Base-by-base conservation (phyloP, 2,888 invertebrate species). In the Parthenolecanium corni region DNA sequence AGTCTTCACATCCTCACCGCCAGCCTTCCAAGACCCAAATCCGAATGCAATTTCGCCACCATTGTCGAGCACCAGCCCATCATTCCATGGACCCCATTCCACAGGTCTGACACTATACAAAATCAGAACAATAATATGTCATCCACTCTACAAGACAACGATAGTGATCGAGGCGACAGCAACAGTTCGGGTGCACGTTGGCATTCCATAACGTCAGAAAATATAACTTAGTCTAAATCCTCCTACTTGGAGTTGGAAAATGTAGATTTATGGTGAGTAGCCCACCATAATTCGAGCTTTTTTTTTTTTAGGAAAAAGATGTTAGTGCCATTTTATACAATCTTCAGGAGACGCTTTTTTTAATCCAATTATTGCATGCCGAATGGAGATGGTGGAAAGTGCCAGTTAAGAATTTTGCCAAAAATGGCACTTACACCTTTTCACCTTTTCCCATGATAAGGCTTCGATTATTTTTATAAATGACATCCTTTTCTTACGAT, bases 1-100 rank as follows among this genome's bases (percentile, higher is more conserved):
- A 83, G 83, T 72, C 76, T 85, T 71, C 82, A 84, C 73, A 81
- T 82, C 70, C 76, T 84, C 71, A 71, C 84, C 40, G 71, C 72
- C 65, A 77, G 79, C 67, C 74, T 85, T 69, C 88, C 88, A 23
- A 78, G 87, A 69, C 88, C 89, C 70, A 86, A 87, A 76, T 87
- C 87, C 66, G 88, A 89, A 74, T 86, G 84, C 77, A 87, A 87
- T 76, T 86, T 88, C 76, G 79, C 83, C 46, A 78, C 76, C 71
- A 78, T 81, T 14, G 38, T 46, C 14, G 62, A 62, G 25, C 62
- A 52, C 20, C 62, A 62, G 18, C 57, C 57, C 5, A 57, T 57
- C 18, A 42, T 44, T 25, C 46, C 54, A 5, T 52, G 64, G 56
- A 38, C 56, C n/a, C 52, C 64, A 25, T 64, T 64, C 42, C 62